phyloP scores from a whole-genome alignment of 2,888 invertebrate genomes.

The Hirtodrosophila confusa region DNA sequence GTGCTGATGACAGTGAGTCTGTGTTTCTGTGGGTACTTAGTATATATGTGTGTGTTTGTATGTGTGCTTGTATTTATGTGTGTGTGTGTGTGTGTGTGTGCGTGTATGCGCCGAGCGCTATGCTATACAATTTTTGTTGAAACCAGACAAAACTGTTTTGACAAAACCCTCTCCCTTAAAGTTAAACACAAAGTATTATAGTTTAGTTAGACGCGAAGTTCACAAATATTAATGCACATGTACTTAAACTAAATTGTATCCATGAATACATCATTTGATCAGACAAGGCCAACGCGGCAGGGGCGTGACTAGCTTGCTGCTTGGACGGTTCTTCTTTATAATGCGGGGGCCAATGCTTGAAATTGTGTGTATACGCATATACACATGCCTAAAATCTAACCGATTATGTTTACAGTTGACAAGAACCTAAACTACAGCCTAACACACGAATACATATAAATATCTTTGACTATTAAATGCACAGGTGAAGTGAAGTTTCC shows the following conservation, averaged over 20 bases:
- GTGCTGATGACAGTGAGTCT: slow-evolving; percentile 22
- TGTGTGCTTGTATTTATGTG: slow-evolving; percentile 1
- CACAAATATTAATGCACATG: slow-evolving; percentile 60
- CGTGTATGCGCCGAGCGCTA: slow-evolving; percentile 41
- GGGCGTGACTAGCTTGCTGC: slow-evolving; percentile 49
- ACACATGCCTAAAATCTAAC: slow-evolving; percentile 53
- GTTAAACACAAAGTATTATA: slow-evolving; percentile 34
- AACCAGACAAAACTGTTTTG: slow-evolving; percentile 79
- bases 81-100: slow-evolving; percentile 3
- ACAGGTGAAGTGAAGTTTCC: slow-evolving; percentile 41
- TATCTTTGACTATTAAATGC: slow-evolving; percentile 61
- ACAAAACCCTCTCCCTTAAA: slow-evolving; percentile 30
- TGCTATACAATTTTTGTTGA: slow-evolving; percentile 61
- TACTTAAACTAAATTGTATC: slow-evolving; percentile 69
- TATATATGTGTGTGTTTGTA: neutral
- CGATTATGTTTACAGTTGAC: slow-evolving; percentile 38
- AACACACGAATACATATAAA: slow-evolving; percentile 52
- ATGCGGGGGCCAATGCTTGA: slow-evolving; percentile 62
- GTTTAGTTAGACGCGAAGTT: slow-evolving; percentile 45
- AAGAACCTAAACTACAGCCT: slow-evolving; percentile 64
- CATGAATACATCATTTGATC: slow-evolving; percentile 54
- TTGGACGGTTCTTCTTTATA: slow-evolving; percentile 75
- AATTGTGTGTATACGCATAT: slow-evolving; percentile 17
- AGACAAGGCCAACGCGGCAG: slow-evolving; percentile 52
- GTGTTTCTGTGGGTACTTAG: slow-evolving; percentile 14